Evolutionary conservation across 2,797 vertebrate genomes (phyloP).

Genomic region (Pseudochirops cupreus): DNA sequence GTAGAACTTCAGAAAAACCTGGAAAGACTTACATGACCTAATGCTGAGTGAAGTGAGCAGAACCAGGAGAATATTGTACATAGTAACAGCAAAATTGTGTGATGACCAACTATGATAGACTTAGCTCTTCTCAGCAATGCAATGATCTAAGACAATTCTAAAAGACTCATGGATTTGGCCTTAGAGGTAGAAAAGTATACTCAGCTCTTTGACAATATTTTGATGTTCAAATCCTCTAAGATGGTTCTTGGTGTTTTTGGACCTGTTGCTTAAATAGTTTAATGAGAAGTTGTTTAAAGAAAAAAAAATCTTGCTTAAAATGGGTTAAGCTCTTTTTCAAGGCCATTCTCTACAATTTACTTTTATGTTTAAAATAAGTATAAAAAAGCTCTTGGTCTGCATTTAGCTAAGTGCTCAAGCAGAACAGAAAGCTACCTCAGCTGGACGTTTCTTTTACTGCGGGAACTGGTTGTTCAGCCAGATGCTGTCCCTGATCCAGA

Average conservation of each 20-base stretch:
- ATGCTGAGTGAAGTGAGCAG: no score
- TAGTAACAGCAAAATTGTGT: no score
- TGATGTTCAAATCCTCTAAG: background rate
- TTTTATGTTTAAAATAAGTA: background rate
- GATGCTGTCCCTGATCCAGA: slow-evolving; percentile 45
- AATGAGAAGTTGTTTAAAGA: slow-evolving; percentile 8
- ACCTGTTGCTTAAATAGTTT: background rate
- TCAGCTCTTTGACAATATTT: slow-evolving; percentile 60
- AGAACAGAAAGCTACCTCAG: slow-evolving; percentile 77
- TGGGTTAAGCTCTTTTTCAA: slow-evolving; percentile 31
- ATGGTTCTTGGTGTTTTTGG: slow-evolving; percentile 32
- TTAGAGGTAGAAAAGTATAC: slow-evolving; percentile 39
- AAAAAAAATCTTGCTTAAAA: background rate
- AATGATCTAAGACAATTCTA: no score
- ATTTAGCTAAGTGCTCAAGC: slow-evolving; percentile 60
- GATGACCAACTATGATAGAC: no score
- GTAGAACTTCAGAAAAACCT: no score
- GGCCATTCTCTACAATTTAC: slow-evolving; percentile 62
- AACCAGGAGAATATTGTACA: no score
- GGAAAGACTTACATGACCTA: no score
- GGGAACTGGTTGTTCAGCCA: slow-evolving; percentile 65
- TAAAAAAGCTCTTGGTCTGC: slow-evolving; percentile 54
- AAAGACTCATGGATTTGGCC: slow-evolving; percentile 60
- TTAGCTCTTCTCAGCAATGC: no score
- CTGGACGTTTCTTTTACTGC: slow-evolving; percentile 29